These are phyloP conservation scores for Buathra laborator DNA, from an alignment of 2,888 invertebrate species.

Conservation along the genomic window DNA sequence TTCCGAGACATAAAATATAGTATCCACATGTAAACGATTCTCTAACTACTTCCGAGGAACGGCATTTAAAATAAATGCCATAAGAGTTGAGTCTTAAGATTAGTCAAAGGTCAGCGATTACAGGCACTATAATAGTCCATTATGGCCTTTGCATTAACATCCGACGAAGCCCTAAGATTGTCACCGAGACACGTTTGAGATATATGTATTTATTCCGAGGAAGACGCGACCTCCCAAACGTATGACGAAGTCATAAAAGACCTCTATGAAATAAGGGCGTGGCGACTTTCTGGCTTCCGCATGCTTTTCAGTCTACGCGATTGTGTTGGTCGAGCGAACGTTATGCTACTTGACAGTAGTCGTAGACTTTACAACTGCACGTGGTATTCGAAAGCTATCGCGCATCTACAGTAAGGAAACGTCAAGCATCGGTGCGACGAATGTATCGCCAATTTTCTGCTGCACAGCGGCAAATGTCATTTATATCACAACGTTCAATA, in stretches of 20 bases:
- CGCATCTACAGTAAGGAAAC: background rate
- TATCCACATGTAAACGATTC: no score
- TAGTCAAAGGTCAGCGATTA: background rate
- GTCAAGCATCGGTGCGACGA: background rate
- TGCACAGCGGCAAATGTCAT: background rate
- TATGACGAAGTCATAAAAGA: slow-evolving; percentile 57
- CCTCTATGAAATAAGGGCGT: slow-evolving; percentile 26
- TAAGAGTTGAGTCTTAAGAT: no score
- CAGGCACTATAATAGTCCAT: background rate
- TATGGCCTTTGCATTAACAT: background rate
- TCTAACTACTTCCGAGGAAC: no score
- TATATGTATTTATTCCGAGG: slow-evolving; percentile 25
- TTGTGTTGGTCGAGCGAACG: slow-evolving; percentile 17
- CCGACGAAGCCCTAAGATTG: background rate
- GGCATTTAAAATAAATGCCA: no score
- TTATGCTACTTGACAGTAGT: slow-evolving; percentile 53
- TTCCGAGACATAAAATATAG: no score
- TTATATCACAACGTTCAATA: background rate
- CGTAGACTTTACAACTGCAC: slow-evolving; percentile 20
- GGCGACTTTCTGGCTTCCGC: slow-evolving; percentile 58
- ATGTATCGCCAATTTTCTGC: background rate
- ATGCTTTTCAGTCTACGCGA: slow-evolving; percentile 24
- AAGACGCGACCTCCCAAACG: slow-evolving; percentile 28
- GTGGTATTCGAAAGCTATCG: slow-evolving; percentile 17
- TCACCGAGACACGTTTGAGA: slow-evolving; percentile 29